Conservation (phyloP, 2,113 vertebrate genomes). For the Lathamus discolor region DNA sequence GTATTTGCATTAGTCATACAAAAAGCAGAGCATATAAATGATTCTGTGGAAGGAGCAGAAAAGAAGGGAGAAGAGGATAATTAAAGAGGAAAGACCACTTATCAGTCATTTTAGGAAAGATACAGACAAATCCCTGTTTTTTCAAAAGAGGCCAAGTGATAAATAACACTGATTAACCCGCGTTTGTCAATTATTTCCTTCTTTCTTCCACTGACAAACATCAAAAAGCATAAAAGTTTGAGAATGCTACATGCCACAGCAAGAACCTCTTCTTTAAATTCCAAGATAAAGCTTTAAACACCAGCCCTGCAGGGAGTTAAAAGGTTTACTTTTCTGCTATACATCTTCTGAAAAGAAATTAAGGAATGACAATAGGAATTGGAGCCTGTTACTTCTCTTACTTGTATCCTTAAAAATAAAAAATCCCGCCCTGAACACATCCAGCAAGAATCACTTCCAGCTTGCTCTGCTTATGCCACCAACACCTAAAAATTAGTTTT, state of each 20-base stretch:
- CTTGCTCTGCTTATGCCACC: not conserved
- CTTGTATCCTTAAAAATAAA: not conserved
- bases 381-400: not conserved
- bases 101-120: not conserved
- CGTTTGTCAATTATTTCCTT: not conserved
- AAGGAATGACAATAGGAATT: not conserved
- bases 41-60: not conserved
- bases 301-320: not conserved
- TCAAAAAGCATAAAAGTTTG: not conserved
- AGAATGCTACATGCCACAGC: not conserved
- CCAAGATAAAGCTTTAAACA: not conserved
- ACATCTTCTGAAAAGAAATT: not conserved
- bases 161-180: not conserved
- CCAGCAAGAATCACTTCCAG: not conserved
- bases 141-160: not conserved
- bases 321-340: not conserved
- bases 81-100: not conserved
- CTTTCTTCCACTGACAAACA: not conserved
- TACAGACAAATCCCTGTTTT: not conserved
- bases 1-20: not conserved
- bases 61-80: not conserved
- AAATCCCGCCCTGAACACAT: not conserved
- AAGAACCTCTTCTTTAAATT: not conserved
- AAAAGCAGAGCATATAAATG: not conserved
- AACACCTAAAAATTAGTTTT: not conserved